Evolutionary conservation across 1,140 invertebrate genomes (phyloP).

Genomic region (Caenorhabditis remanei): DNA sequence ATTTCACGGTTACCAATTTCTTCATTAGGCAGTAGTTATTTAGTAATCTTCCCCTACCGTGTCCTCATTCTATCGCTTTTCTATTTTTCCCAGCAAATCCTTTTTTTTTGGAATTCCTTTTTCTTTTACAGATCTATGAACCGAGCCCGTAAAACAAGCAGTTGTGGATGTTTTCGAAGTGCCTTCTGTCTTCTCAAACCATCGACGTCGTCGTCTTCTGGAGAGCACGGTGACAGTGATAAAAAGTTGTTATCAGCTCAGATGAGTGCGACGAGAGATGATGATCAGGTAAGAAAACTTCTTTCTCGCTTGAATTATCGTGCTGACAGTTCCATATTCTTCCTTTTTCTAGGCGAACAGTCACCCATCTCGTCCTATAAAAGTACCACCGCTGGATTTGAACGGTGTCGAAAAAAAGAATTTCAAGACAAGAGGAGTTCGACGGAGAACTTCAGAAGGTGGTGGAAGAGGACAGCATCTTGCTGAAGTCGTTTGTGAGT

Average conservation of each 20-base stretch:
- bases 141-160: constrained; percentile 40
- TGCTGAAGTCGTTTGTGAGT: constrained; percentile 33
- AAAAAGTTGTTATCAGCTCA: constrained; percentile 18
- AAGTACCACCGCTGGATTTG: constrained; percentile 19
- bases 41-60: too few species aligned
- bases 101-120: too few species aligned
- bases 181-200: constrained; percentile 29
- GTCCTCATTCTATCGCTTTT: too few species aligned
- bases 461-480: constrained; percentile 2
- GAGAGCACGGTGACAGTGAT: constrained; percentile 33
- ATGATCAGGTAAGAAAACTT: background rate
- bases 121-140: background rate
- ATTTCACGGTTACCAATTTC: too few species aligned
- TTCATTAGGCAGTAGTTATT: too few species aligned
- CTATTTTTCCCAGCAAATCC: too few species aligned
- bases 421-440: background rate
- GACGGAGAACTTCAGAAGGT: constrained; percentile 33
- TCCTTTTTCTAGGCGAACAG: background rate
- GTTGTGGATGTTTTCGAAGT: constrained; percentile 47
- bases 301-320: too few species aligned
- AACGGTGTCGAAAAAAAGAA: constrained; percentile 14
- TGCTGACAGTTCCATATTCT: background rate
- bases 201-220: background rate
- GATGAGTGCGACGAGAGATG: background rate
- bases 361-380: background rate